A percentile compares a stretch with the other conserved stretches of the same genome.
Conservation (phyloP, 2,113 vertebrate genomes). For the Ophthalmolycus amberensis region DNA sequence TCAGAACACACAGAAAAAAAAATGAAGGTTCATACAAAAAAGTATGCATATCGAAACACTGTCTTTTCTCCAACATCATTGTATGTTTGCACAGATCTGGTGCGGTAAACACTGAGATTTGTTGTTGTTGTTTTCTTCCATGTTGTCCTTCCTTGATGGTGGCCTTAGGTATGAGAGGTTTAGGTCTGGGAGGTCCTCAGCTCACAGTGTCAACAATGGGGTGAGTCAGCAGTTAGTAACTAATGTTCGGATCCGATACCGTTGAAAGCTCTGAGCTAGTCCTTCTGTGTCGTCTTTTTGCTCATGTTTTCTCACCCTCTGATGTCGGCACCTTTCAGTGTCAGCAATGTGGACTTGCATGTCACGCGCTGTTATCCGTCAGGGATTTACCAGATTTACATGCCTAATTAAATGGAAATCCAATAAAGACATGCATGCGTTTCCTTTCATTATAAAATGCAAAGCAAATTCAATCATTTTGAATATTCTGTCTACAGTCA, state of each 20-base stretch:
- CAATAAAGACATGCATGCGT: neutral
- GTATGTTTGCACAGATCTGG: constrained; percentile 19
- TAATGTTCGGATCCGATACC: neutral
- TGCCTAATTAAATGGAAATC: constrained; percentile 47
- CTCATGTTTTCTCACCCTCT: constrained; percentile 10
- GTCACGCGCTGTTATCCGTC: constrained; percentile 25
- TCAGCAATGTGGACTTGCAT: constrained; percentile 37
- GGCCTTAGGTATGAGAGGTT: constrained; percentile 92
- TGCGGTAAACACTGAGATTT: neutral
- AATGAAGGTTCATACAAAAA: neutral
- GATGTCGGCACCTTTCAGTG: constrained; percentile 5
- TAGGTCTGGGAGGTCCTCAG: constrained; percentile 87
- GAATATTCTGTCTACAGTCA: neutral
- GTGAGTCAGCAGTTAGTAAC: constrained; percentile 83
- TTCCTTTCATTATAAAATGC: constrained; percentile 2
- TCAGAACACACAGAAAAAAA: constrained; percentile 44
- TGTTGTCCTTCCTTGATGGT: constrained; percentile 16
- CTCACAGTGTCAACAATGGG: constrained; percentile 92
- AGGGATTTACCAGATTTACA: constrained; percentile 31
- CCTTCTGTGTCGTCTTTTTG: neutral
- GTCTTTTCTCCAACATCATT: neutral
- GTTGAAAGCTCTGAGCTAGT: neutral
- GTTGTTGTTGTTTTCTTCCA: neutral
- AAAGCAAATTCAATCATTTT: neutral
- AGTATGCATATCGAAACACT: neutral